Percentiles rank a stretch among this genome's conserved stretches.
These are phyloP conservation scores for Tapirus terrestris DNA, from an alignment of 2,113 vertebrate genomes.

Conservation along the genomic window DNA sequence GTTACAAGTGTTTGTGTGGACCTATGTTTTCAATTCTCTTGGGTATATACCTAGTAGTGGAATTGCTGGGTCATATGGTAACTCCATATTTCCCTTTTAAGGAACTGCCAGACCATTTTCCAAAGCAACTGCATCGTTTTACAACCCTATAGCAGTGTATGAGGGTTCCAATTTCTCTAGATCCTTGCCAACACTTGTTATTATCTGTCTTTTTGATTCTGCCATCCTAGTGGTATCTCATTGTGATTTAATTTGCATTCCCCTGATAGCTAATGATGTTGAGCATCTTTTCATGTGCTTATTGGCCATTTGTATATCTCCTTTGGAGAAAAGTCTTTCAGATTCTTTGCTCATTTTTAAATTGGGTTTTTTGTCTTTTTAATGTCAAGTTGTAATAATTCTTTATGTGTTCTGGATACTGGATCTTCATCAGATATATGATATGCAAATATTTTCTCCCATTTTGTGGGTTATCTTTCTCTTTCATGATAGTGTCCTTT, in stretches of 20 bases:
- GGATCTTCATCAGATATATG: background rate
- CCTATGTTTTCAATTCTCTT: background rate
- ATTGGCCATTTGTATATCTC: background rate
- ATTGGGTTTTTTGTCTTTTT: conserved; percentile 29
- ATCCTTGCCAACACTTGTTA: background rate
- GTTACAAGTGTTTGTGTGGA: background rate
- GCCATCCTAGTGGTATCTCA: background rate
- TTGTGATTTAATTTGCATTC: background rate
- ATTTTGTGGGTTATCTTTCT: background rate
- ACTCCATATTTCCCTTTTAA: background rate
- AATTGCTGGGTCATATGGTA: background rate
- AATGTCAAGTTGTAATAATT: background rate
- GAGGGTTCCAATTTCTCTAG: background rate
- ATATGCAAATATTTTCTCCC: background rate
- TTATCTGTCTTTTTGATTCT: background rate
- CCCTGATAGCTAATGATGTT: background rate
- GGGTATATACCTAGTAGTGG: background rate
- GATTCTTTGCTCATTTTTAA: conserved; percentile 11
- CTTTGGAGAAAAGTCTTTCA: background rate
- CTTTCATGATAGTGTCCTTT: background rate
- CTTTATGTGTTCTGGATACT: background rate
- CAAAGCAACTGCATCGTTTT: background rate
- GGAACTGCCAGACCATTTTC: background rate
- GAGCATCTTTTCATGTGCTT: background rate
- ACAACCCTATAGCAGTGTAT: background rate